Conservation (phyloP, 2,113 vertebrate species). For the Miniopterus natalensis region DNA sequence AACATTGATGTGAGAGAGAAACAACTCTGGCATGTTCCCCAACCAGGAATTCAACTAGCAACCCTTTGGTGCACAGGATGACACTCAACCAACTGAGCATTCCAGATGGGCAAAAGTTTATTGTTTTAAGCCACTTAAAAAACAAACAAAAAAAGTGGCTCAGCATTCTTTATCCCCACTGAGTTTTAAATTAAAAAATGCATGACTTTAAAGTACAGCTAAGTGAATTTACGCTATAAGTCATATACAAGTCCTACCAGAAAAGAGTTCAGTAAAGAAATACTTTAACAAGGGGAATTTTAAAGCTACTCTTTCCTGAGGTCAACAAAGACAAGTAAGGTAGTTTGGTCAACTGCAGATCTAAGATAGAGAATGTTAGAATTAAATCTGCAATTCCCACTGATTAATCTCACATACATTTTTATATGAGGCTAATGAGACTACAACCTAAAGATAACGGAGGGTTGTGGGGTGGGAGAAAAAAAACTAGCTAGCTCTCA, state of each 20-base stretch:
- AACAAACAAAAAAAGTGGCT: not conserved
- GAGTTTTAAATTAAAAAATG: constrained; percentile 41
- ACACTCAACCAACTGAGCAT: too few species aligned
- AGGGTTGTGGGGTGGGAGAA: too few species aligned
- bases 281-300: not conserved
- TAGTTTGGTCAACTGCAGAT: not conserved
- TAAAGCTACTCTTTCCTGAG: not conserved
- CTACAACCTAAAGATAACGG: not conserved
- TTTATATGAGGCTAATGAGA: not conserved
- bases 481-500: not conserved
- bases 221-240: not conserved
- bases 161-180: not conserved
- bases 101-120: not conserved
- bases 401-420: not conserved
- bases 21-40: too few species aligned
- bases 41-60: too few species aligned
- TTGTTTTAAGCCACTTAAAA: not conserved
- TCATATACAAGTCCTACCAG: not conserved
- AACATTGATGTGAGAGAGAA: too few species aligned
- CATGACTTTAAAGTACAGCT: not conserved
- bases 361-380: not conserved
- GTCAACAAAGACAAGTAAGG: constrained; percentile 1
- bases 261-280: constrained; percentile 44
- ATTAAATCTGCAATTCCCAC: not conserved
- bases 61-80: too few species aligned